Conservation (phyloP, 2,113 vertebrate species). For the Poeciliopsis occidentalis region DNA sequence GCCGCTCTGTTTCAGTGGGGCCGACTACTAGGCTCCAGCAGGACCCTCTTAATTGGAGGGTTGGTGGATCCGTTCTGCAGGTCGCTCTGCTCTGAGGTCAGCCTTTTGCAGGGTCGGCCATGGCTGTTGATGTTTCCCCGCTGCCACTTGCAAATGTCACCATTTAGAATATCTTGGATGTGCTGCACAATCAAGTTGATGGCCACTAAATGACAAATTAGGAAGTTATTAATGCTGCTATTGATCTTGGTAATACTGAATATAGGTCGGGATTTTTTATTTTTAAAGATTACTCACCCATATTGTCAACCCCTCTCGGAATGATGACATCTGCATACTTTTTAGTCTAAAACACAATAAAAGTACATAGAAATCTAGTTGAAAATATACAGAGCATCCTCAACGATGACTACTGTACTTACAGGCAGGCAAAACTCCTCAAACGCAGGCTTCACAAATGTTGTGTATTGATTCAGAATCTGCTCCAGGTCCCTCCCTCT, state of each 20-base stretch:
- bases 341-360: slow-evolving; percentile 86
- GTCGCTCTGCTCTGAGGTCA: slow-evolving; percentile 80
- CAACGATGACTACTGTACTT: slow-evolving; percentile 34
- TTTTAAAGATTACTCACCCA: slow-evolving; percentile 84
- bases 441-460: slow-evolving; percentile 96
- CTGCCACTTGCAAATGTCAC: slow-evolving; percentile 95
- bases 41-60: slow-evolving; percentile 82
- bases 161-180: slow-evolving; percentile 95
- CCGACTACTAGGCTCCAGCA: slow-evolving; percentile 93
- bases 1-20: slow-evolving; percentile 82
- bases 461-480: slow-evolving; percentile 96
- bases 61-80: slow-evolving; percentile 57
- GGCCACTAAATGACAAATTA: slow-evolving; percentile 81
- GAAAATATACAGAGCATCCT: background rate
- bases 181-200: slow-evolving; percentile 99
- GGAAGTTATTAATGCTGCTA: background rate
- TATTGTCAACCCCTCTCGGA: slow-evolving; percentile 95
- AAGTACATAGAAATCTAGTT: background rate
- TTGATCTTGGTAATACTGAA: background rate
- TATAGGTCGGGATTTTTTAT: background rate
- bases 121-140: slow-evolving; percentile 74
- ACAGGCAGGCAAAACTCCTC: slow-evolving; percentile 97
- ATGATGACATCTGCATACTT: slow-evolving; percentile 98
- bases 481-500: slow-evolving; percentile 95
- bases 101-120: slow-evolving; percentile 83